Percentiles rank a stretch among this genome's conserved stretches.
These are phyloP conservation scores for Oxytorus armatus DNA, from an alignment of 2,888 invertebrate species.

Conservation along the genomic window DNA sequence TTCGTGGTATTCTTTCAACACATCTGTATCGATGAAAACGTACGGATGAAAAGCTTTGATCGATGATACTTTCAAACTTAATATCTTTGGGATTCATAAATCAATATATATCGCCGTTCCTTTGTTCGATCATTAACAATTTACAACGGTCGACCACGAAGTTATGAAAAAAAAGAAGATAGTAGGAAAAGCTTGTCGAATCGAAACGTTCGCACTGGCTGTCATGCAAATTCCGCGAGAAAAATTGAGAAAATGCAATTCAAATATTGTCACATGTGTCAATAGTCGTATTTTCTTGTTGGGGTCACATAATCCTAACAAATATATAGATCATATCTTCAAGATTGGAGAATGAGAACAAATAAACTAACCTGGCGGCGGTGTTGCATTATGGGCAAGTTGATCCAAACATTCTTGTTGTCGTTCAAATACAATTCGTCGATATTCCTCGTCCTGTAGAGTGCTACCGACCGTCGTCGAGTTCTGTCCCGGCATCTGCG, in stretches of 20 bases:
- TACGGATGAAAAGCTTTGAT: background rate
- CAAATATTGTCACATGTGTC: slow-evolving; percentile 12
- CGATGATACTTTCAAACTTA: slow-evolving; percentile 6
- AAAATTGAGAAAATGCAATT: slow-evolving; percentile 28
- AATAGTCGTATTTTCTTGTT: background rate
- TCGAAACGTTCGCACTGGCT: background rate
- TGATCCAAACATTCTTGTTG: slow-evolving; percentile 75
- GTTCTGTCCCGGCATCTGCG: slow-evolving; percentile 76
- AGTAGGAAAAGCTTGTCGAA: background rate
- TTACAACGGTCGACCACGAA: no score
- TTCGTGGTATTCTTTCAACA: slow-evolving; percentile 73
- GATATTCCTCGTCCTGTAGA: slow-evolving; percentile 76
- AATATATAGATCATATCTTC: background rate
- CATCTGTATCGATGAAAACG: background rate
- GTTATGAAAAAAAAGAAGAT: background rate
- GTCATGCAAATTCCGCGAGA: background rate
- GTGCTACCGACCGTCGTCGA: slow-evolving; percentile 79
- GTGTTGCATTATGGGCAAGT: slow-evolving; percentile 73
- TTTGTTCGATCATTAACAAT: slow-evolving; percentile 54
- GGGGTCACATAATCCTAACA: no score
- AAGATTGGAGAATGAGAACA: background rate
- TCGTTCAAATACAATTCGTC: slow-evolving; percentile 73
- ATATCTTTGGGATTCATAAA: slow-evolving; percentile 75
- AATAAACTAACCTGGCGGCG: slow-evolving; percentile 74
- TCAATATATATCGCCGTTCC: slow-evolving; percentile 56